Conservation (phyloP, 2,113 vertebrate genomes). For the Lamprologus lemairii region DNA sequence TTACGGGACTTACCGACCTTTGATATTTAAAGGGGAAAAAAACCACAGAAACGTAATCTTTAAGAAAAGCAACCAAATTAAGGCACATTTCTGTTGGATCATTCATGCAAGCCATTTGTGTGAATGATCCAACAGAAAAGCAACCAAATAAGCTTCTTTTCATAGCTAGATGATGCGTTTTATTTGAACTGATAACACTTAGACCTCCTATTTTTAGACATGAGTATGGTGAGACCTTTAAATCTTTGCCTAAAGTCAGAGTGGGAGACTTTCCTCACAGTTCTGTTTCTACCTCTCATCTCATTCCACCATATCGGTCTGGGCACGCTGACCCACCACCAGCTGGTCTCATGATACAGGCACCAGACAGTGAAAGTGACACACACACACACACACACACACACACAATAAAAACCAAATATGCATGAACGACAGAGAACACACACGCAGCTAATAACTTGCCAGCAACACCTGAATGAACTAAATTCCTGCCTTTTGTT, state of each 20-base stretch:
- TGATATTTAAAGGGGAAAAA: background rate
- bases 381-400: background rate
- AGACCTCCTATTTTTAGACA: accelerated
- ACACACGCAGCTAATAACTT: background rate
- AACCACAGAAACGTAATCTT: background rate
- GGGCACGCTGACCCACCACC: background rate
- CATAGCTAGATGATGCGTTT: background rate
- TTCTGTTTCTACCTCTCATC: background rate
- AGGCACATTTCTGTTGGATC: background rate
- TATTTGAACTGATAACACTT: background rate
- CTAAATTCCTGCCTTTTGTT: background rate
- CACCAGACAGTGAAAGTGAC: background rate
- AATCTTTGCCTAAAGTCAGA: background rate
- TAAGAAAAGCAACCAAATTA: background rate
- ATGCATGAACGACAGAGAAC: background rate
- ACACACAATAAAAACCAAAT: background rate
- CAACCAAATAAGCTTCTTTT: background rate
- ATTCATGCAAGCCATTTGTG: background rate
- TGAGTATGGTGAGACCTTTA: accelerated
- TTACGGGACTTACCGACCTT: background rate
- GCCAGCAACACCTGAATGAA: background rate
- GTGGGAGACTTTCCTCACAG: accelerated
- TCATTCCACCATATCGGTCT: background rate
- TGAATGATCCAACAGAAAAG: background rate
- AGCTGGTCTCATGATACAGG: background rate